Conservation (phyloP, 2,888 invertebrate genomes). For the Agrotis segetum region DNA sequence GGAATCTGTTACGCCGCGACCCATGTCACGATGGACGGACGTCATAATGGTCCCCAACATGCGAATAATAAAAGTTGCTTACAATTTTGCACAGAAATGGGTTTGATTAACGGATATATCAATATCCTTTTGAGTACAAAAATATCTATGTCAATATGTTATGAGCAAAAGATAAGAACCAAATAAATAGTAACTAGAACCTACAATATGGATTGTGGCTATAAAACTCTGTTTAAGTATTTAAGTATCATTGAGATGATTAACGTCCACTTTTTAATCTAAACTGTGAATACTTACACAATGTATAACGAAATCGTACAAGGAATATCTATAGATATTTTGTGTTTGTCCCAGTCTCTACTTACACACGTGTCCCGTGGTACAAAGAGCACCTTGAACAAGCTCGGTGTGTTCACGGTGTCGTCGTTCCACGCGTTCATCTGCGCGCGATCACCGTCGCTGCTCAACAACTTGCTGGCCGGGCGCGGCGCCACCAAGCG, state of each 20-base stretch:
- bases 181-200: conserved; percentile 19
- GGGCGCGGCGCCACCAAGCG: conserved; percentile 97
- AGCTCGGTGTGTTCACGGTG: conserved; percentile 99
- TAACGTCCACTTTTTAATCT: too few species aligned
- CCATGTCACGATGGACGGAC: conserved; percentile 79
- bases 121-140: conserved; percentile 67
- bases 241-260: not conserved
- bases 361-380: conserved; percentile 98
- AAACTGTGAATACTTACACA: not conserved
- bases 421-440: conserved; percentile 99
- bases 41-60: conserved; percentile 82
- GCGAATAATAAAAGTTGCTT: conserved; percentile 79
- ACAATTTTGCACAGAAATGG: conserved; percentile 73
- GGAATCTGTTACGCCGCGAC: conserved; percentile 83
- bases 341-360: conserved; percentile 94
- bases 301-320: not conserved
- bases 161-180: conserved; percentile 25
- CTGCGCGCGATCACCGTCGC: conserved; percentile 98
- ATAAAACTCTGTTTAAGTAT: not conserved
- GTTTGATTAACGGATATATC: conserved; percentile 75
- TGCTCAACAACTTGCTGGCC: conserved; percentile 97
- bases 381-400: conserved; percentile 98
- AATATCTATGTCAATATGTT: conserved; percentile 41
- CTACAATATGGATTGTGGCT: not conserved
- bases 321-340: not conserved